Evolutionary conservation across 1,140 invertebrate species (phyloP).

Genomic region (Drosophila lacteicornis): DNA sequence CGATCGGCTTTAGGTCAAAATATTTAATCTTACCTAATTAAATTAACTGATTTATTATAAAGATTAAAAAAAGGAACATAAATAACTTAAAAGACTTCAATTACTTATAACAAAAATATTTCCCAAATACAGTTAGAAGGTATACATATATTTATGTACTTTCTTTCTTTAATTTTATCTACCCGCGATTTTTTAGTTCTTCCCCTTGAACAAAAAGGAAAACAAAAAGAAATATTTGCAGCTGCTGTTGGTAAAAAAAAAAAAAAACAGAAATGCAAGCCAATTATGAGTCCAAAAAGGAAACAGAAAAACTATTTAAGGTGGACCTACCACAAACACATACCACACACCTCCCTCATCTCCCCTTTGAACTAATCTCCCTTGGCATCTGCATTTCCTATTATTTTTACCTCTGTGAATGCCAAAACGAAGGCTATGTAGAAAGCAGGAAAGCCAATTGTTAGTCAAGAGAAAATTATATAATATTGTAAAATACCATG

Average conservation of each 20-base stretch:
- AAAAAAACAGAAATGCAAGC: conserved; percentile 23
- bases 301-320: conserved; percentile 13
- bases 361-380: conserved; percentile 11
- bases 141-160: too few relatives aligned
- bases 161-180: background rate
- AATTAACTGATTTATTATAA: too few relatives aligned
- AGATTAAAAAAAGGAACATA: too few relatives aligned
- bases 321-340: conserved; percentile 35
- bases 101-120: too few relatives aligned
- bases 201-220: conserved; percentile 3
- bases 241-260: conserved; percentile 26
- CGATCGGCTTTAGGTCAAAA: too few relatives aligned
- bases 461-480: background rate
- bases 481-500: background rate
- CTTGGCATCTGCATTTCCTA: conserved; percentile 18
- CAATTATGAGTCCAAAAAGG: conserved; percentile 38
- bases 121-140: too few relatives aligned
- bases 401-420: conserved; percentile 14
- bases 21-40: too few relatives aligned
- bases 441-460: conserved; percentile 54
- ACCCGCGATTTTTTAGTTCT: conserved; percentile 7
- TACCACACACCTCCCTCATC: background rate
- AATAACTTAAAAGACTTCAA: background rate
- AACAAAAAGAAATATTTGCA: conserved; percentile 20
- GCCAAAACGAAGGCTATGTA: background rate